Base-by-base conservation (phyloP, 2,797 vertebrate genomes). In the Fundulus diaphanus region DNA sequence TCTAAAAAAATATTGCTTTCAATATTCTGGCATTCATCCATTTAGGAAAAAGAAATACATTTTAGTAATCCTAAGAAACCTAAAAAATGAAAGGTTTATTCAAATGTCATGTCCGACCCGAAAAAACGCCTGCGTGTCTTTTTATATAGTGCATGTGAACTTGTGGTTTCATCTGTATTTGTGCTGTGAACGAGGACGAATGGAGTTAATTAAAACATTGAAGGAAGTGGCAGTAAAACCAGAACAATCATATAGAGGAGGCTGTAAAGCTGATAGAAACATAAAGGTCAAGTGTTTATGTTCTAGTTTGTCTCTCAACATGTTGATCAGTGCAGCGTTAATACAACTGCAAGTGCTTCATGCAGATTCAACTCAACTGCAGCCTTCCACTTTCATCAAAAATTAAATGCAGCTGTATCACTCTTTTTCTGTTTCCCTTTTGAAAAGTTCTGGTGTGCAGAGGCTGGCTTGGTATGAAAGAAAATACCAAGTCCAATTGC, bases 401-500 rank as follows among this genome's bases (percentile, higher is more conserved):
- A 37, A 16, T 29, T 1, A 8, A n/a, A 29, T 63, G 52, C 24
- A 35, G 52, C 76, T 77, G 27, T 72, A 77, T 85, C 78, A 73
- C 46, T 51, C 59, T 33, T 67, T 40, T 73, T 67, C 76, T n/a
- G 18, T 20, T 3, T 73, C 79, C 84, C 72, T 82, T 81, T 70
- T 72, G 61, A 86, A 86, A 90, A 78, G 82, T 88, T 90, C 29
- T 54, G 76, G 44, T 2, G 31, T 78, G 54, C 3, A n/a, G 52
- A 46, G 49, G 31, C n/a, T 72, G 78, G 59, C 2, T 9, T 76
- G 40, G 73, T 77, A 92, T 85, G 75, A 78, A 87, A 84, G 87
- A 78, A 92, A 90, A 91, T 90, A 89, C 83, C 76, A 85, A 92
- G 91, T 92, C 91, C 89, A 90, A 92, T 91, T 91, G 87, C 72